Evolutionary conservation across 2,888 invertebrate genomes (phyloP).

Genomic region (Euspilapteryx auroguttella): DNA sequence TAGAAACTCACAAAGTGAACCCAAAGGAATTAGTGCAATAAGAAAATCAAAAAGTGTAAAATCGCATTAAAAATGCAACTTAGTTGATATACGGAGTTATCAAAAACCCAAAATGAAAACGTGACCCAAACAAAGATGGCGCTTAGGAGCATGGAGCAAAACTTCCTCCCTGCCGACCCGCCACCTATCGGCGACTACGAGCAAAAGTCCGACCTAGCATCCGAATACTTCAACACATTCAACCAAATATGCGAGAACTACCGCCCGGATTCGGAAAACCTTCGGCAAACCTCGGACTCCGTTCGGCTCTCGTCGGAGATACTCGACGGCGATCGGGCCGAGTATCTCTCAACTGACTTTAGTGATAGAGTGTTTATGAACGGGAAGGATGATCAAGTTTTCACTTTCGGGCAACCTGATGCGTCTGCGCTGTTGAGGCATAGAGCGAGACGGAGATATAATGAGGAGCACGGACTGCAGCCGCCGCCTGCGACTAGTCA

Average conservation of each 20-base stretch:
- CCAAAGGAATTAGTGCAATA: too few relatives aligned
- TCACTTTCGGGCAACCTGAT: slow-evolving; percentile 64
- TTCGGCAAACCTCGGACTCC: slow-evolving; percentile 40
- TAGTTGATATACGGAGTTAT: too few relatives aligned
- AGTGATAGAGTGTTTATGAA: slow-evolving; percentile 45
- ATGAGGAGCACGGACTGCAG: slow-evolving; percentile 44
- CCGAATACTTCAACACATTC: slow-evolving; percentile 50
- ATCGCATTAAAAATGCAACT: too few relatives aligned
- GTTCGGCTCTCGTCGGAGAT: slow-evolving; percentile 41
- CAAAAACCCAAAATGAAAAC: too few relatives aligned
- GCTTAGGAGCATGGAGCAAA: slow-evolving; percentile 39
- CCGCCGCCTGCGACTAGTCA: slow-evolving; percentile 42
- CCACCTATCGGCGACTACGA: slow-evolving; percentile 37
- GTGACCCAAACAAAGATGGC: slow-evolving; percentile 33
- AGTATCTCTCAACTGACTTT: slow-evolving; percentile 15
- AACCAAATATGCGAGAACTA: slow-evolving; percentile 49
- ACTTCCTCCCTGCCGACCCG: slow-evolving; percentile 59
- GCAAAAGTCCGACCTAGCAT: slow-evolving; percentile 33
- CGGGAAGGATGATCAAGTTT: slow-evolving; percentile 38
- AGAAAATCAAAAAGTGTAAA: too few relatives aligned
- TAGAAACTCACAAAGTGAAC: too few relatives aligned
- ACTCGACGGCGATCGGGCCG: slow-evolving; percentile 27
- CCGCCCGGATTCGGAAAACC: slow-evolving; percentile 27
- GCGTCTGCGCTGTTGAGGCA: slow-evolving; percentile 56
- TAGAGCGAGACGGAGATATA: slow-evolving; percentile 39